Evolutionary conservation across 2,113 vertebrate species (phyloP).

Genomic region (Lepidothrix coronata): DNA sequence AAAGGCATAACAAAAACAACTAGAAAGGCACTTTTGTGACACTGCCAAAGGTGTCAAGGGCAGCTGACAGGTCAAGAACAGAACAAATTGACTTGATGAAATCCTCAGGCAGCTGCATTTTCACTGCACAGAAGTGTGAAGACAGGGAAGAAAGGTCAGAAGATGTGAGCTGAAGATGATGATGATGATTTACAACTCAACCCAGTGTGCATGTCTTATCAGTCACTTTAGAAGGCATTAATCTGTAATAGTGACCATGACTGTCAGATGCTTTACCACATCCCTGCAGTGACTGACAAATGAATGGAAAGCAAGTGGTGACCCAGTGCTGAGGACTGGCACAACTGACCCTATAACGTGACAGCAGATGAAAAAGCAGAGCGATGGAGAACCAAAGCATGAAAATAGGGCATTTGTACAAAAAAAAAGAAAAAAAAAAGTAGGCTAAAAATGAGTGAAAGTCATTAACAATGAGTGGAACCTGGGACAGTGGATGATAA

Average conservation of each 20-base stretch:
- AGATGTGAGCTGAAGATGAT: not conserved
- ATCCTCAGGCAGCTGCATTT: not conserved
- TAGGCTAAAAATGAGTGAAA: not conserved
- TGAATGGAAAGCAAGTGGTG: not conserved
- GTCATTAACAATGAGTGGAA: not conserved
- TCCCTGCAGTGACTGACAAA: not conserved
- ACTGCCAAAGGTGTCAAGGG: not conserved
- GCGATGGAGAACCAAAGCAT: not conserved
- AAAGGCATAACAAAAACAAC: not conserved
- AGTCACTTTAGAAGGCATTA: not conserved
- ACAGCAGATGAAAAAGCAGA: not conserved
- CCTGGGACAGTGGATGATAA: not conserved
- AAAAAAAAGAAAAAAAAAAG: not conserved
- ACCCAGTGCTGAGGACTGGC: not conserved
- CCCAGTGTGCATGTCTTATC: not conserved
- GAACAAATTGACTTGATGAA: not conserved
- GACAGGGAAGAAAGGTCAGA: not conserved
- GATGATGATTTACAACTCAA: not conserved
- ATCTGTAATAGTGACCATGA: not conserved
- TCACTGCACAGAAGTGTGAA: not conserved
- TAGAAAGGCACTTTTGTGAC: not conserved
- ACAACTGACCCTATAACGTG: accelerated
- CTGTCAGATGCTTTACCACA: not conserved
- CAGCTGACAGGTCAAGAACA: not conserved
- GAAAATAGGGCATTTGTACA: not conserved